Base-by-base conservation (phyloP, 2,888 invertebrate genomes). In the Mylabris sibirica region DNA sequence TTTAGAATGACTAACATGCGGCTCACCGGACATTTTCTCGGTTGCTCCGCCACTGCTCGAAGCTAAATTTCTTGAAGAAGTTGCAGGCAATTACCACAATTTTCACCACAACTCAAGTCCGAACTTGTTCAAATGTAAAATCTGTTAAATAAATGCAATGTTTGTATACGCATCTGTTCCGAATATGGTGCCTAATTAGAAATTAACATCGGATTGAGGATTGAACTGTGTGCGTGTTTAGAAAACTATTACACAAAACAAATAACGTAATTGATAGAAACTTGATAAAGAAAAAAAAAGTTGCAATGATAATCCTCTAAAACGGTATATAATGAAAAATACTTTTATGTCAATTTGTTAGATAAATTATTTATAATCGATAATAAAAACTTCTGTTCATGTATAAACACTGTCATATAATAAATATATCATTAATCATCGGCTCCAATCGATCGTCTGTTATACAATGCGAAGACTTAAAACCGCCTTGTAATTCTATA, bases 351-450 rank as follows among this genome's bases (percentile, higher is more conserved):
- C 53, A 53, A 53, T 53, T 53, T 53, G 53, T 53, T 11, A 11
- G 22, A 24, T 53, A 53, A 53, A 53, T 24, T 53, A 53, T 53
- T 53, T 53, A 53, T 53, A 22, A 53, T 22, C 24, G 53, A 53
- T 14, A 53, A 53, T 53, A 22, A 53, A 53, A 53, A 53, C 53
- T 53, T 22, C 53, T 11, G 53, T 53, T 53, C 5, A 73, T 74
- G 72, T 74, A 73, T 75, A 76, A 77, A 75, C 73, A 75, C 71
- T 70, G 75, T 75, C 74, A 74, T 76, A 74, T 72, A 73, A 70
- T 75, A 71, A 75, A 72, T 75, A 74, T 75, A 74, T 75, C 73
- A 77, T 77, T 72, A 75, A 76, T 76, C 75, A 74, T 74, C 68
- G 64, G 71, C 64, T n/a, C 22, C 22, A 22, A 24, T 49, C 49